Evolutionary conservation across 2,797 vertebrate species (phyloP).

Genomic region (Sebastes nivosus): DNA sequence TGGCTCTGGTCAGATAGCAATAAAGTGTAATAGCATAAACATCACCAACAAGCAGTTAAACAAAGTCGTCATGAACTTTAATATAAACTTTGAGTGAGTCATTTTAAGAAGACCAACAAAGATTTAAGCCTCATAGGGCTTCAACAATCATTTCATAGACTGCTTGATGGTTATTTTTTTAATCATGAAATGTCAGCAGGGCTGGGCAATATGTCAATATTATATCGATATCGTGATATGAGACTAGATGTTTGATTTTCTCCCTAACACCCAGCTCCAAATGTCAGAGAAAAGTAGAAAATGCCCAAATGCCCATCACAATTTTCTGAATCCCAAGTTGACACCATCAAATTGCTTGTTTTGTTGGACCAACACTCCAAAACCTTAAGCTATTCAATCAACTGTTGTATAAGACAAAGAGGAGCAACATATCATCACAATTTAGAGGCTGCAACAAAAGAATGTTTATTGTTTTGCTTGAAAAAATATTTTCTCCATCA

Average conservation of each 20-base stretch:
- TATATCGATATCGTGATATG: no score
- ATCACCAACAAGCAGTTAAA: background rate
- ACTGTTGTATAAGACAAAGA: background rate
- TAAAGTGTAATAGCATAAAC: background rate
- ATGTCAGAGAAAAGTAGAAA: background rate
- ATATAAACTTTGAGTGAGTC: background rate
- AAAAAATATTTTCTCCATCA: background rate
- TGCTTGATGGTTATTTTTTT: background rate
- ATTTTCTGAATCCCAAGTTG: background rate
- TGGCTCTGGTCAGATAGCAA: background rate
- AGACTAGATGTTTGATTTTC: no score
- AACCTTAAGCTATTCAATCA: background rate
- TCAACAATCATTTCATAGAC: background rate
- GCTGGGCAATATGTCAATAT: no score
- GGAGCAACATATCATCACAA: background rate
- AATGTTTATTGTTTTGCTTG: background rate
- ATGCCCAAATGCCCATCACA: background rate
- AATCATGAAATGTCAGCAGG: background rate
- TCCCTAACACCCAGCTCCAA: rapidly evolving
- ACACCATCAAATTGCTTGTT: background rate
- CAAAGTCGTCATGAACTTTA: background rate
- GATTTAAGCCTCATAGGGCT: background rate
- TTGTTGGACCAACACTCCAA: background rate
- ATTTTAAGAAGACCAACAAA: background rate
- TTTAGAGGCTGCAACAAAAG: background rate